Evolutionary conservation across 2,797 vertebrate species (phyloP).

Genomic region (Cottoperca gobio): DNA sequence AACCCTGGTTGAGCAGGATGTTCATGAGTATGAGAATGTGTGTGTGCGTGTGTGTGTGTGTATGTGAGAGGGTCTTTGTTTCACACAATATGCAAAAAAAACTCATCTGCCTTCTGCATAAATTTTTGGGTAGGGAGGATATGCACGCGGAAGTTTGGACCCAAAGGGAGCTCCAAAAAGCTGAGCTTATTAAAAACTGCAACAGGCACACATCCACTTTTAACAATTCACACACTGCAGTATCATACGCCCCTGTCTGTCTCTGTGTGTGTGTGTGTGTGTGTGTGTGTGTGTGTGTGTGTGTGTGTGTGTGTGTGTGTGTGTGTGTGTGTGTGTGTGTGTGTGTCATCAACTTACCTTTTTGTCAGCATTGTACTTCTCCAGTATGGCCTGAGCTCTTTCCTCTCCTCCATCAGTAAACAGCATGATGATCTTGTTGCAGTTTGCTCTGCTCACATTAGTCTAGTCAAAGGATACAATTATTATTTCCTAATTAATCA

Average conservation of each 20-base stretch:
- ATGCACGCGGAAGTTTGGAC: constrained; percentile 36
- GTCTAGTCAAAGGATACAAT: constrained; percentile 75
- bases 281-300: constrained; percentile 11
- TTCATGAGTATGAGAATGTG: not conserved
- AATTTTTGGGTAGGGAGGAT: constrained; percentile 41
- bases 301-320: not conserved
- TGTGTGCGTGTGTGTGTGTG: too few relatives aligned
- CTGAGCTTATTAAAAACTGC: constrained; percentile 48
- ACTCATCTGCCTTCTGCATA: constrained; percentile 35
- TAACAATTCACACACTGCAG: constrained; percentile 22
- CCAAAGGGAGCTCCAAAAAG: constrained; percentile 56
- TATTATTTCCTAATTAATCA: not conserved
- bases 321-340: not conserved
- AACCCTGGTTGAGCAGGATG: too few relatives aligned
- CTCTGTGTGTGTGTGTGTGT: constrained; percentile 6
- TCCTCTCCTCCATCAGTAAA: constrained; percentile 99
- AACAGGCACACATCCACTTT: constrained; percentile 15
- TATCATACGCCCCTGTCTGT: not conserved
- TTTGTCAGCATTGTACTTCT: constrained; percentile 93
- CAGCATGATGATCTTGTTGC: constrained; percentile 99
- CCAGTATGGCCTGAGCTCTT: constrained; percentile 93
- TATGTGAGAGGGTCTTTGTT: constrained; percentile 13
- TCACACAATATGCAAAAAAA: constrained; percentile 25
- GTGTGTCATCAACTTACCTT: constrained; percentile 83
- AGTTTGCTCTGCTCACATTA: constrained; percentile 96